phyloP scores from a whole-genome alignment of 2,113 vertebrate genomes.

The Dipodomys merriami region DNA sequence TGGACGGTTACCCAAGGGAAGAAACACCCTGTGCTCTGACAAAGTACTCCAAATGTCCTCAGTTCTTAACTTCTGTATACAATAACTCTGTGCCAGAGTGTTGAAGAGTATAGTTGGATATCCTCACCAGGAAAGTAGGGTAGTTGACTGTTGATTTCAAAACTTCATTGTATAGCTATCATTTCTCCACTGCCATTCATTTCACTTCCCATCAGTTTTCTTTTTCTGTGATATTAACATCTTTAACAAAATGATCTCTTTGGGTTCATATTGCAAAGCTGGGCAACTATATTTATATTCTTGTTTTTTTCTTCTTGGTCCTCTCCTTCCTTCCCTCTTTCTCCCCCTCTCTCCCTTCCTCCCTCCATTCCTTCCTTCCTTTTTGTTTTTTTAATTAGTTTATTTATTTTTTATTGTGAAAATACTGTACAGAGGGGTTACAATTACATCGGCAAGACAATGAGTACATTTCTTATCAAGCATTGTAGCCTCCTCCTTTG shows the following conservation, averaged over 20 bases:
- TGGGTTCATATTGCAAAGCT: background rate
- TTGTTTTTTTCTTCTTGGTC: background rate
- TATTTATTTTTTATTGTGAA: too few species aligned
- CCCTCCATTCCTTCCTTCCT: too few species aligned
- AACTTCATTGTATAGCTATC: background rate
- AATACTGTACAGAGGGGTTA: too few species aligned
- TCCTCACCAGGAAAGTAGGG: background rate
- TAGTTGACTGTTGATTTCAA: background rate
- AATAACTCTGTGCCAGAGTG: background rate
- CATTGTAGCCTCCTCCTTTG: too few species aligned
- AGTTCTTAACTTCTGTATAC: background rate
- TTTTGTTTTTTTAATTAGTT: too few species aligned
- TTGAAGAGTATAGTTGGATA: background rate
- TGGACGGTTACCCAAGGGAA: background rate
- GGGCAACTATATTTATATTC: background rate
- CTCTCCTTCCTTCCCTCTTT: too few species aligned
- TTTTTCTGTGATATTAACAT: background rate
- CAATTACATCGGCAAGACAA: too few species aligned
- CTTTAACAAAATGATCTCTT: slow-evolving; percentile 21
- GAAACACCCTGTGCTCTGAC: background rate
- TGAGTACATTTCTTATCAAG: too few species aligned
- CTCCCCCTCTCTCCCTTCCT: too few species aligned
- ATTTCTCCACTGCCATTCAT: background rate
- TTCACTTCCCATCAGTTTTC: background rate
- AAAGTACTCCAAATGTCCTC: too few species aligned